Base-by-base conservation (phyloP, 2,797 vertebrate genomes). In the Malurus leucopterus region DNA sequence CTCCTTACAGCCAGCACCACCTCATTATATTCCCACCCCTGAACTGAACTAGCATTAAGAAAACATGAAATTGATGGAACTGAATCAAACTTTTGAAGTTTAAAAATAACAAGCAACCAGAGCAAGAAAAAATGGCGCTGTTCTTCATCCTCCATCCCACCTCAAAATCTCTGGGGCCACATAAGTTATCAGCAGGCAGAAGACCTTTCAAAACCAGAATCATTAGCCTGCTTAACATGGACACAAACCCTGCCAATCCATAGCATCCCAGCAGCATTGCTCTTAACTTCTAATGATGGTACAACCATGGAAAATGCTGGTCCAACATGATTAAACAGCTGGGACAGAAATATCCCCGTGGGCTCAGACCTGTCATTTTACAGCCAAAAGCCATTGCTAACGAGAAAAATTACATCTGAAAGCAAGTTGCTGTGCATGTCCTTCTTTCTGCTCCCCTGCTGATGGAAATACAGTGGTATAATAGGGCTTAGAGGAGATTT, bases 341-440 rank as follows among this genome's bases (percentile, higher is more conserved):
- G 71, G 83, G 73, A 92, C 68, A 88, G 75, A 85, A 94, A 63
- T 57, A 78, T 67, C 82, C 93, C 74, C 2, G 0, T 43, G 86
- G 91, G 83, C 85, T 64, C 23, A 91, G 86, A 92, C 30, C 63
- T 96, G 94, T 92, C 94, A 84, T 94, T 95, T 92, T 82, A 88
- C 7, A 2, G 90, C 87, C 88, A 94, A 85, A 69, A 91, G 79
- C 68, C 81, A 90, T 67, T 84, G 86, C 69, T 93, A 96, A 93
- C 32, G 15, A 95, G 74, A 92, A 94, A 95, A 95, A 94, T 83
- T 76, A 88, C 65, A 95, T 89, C 57, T 94, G 88, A 97, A 97
- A 93, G 90, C 64, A 87, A 95, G 92, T 71, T 90, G 71, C 61
- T 70, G 72, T 17, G 36, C 70, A 47, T 65, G 81, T 86, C 64